A percentile compares a stretch with the other conserved stretches of the same genome.
phyloP scores from a whole-genome alignment of 2,113 vertebrate species.

The human region DNA sequence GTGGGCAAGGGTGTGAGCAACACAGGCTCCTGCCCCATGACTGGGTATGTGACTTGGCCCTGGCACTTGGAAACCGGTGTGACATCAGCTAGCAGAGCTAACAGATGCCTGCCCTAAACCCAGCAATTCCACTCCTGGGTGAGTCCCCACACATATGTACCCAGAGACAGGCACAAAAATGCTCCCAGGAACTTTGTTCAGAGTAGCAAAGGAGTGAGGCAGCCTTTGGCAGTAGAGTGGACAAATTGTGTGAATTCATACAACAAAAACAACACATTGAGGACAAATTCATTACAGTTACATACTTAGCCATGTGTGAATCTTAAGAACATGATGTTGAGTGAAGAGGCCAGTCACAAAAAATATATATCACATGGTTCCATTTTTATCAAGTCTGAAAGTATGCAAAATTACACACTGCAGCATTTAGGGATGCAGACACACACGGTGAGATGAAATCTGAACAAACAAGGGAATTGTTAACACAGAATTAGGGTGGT shows the following conservation, averaged over 20 bases:
- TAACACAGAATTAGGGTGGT: neutral
- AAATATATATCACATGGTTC: neutral
- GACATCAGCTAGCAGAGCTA: neutral
- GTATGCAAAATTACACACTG: neutral
- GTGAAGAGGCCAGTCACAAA: neutral
- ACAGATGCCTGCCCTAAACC: neutral
- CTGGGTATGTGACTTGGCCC: neutral
- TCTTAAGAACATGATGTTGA: neutral
- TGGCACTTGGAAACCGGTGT: neutral
- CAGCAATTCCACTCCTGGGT: too few relatives aligned
- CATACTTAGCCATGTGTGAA: neutral
- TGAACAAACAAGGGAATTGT: neutral
- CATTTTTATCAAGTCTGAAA: neutral
- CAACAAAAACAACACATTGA: neutral
- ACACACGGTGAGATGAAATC: accelerated
- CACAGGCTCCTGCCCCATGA: accelerated
- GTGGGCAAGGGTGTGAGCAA: accelerated
- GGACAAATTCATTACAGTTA: neutral
- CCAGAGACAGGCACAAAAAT: neutral
- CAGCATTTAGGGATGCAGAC: neutral
- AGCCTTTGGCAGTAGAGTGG: neutral
- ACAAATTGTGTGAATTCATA: too few relatives aligned
- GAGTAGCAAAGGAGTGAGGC: neutral
- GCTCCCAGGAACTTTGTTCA: neutral
- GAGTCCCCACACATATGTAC: accelerated